phyloP scores from a whole-genome alignment of 2,797 vertebrate genomes.

The Falco novaeseelandiae region DNA sequence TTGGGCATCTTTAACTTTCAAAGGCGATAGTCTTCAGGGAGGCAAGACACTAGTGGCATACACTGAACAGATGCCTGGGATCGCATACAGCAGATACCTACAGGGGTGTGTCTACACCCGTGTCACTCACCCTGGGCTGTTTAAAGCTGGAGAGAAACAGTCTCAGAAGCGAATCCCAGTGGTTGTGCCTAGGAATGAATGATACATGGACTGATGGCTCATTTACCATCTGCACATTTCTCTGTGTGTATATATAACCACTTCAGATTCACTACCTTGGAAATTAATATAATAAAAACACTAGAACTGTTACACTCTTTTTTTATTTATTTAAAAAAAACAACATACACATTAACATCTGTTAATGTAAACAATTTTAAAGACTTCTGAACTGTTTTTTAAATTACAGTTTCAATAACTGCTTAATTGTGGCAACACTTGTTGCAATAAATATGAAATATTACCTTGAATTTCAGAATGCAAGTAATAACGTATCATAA shows the following conservation, averaged over 20 bases:
- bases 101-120: accelerated
- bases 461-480: background rate
- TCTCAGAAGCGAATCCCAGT: background rate
- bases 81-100: background rate
- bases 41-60: background rate
- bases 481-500: background rate
- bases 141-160: background rate
- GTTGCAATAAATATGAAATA: background rate
- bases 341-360: background rate
- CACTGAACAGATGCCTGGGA: background rate
- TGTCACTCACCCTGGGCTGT: background rate
- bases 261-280: background rate
- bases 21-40: background rate
- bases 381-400: background rate
- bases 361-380: background rate
- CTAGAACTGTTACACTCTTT: background rate
- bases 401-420: background rate
- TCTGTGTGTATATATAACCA: background rate
- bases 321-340: background rate
- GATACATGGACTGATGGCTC: background rate
- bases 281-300: background rate
- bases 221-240: background rate
- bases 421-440: background rate
- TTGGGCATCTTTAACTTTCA: background rate
- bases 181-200: background rate